Conservation (phyloP, 2,797 vertebrate genomes). For the Gadopsis marmoratus region DNA sequence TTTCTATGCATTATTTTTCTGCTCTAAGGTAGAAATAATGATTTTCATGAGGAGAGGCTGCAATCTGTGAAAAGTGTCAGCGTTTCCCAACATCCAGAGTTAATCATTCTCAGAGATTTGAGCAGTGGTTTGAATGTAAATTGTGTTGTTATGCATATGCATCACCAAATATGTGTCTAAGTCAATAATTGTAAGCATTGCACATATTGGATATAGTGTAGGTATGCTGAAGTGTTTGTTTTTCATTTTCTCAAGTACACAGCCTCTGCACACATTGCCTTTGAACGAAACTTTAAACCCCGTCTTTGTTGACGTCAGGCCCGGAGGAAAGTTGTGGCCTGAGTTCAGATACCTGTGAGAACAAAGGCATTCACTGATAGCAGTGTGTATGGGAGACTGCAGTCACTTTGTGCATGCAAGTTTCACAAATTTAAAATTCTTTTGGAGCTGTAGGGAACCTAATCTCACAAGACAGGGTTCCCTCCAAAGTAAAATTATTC, state of each 20-base stretch:
- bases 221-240: neutral
- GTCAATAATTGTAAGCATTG: neutral
- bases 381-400: slow-evolving; percentile 14
- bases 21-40: slow-evolving; percentile 30
- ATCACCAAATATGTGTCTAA: neutral
- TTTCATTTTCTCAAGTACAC: slow-evolving; percentile 21
- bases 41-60: slow-evolving; percentile 29
- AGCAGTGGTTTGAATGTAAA: slow-evolving; percentile 10
- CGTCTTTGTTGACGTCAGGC: slow-evolving; percentile 42
- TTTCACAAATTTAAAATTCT: slow-evolving; percentile 41
- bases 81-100: neutral
- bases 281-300: slow-evolving; percentile 41
- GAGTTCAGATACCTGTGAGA: slow-evolving; percentile 42
- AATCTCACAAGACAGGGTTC: slow-evolving; percentile 51
- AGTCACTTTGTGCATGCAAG: slow-evolving; percentile 22
- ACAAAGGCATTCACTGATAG: slow-evolving; percentile 54
- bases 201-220: neutral
- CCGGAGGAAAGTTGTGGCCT: slow-evolving; percentile 27
- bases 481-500: slow-evolving; percentile 44
- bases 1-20: slow-evolving; percentile 40
- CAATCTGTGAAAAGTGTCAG: slow-evolving; percentile 9
- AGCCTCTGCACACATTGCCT: slow-evolving; percentile 18
- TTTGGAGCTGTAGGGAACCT: slow-evolving; percentile 37
- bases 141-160: neutral
- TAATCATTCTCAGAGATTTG: slow-evolving; percentile 1